Evolutionary conservation across 1,140 invertebrate genomes (phyloP).

Genomic region (Microplitis mediator): DNA sequence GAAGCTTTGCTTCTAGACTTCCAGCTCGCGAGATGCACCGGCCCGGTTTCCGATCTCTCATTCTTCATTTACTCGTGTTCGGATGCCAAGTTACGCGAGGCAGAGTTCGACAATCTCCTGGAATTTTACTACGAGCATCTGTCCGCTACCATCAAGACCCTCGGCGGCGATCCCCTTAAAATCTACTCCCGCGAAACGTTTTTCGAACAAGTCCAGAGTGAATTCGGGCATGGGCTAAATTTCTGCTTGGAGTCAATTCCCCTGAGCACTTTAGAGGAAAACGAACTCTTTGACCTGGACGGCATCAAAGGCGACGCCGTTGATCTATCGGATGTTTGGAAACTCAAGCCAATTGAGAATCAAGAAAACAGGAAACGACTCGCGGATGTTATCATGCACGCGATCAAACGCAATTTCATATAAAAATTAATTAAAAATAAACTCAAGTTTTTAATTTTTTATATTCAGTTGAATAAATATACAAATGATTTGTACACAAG

Average conservation of each 20-base stretch:
- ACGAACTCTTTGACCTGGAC: conserved; percentile 69
- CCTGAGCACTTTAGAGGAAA: conserved; percentile 65
- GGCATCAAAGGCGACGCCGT: conserved; percentile 58
- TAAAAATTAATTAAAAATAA: conserved; percentile 39
- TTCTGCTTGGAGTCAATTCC: conserved; percentile 71
- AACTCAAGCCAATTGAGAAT: conserved; percentile 43
- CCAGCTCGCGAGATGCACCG: conserved; percentile 68
- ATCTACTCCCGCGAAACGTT: conserved; percentile 65
- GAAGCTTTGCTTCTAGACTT: conserved; percentile 72
- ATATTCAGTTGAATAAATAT: conserved; percentile 21
- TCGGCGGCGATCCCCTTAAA: conserved; percentile 67
- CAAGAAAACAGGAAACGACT: conserved; percentile 63
- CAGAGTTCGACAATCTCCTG: conserved; percentile 66
- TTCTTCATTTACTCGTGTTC: conserved; percentile 72
- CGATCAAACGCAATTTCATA: conserved; percentile 68
- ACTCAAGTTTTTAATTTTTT: conserved; percentile 3
- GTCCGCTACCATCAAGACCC: conserved; percentile 60
- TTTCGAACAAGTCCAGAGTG: conserved; percentile 62
- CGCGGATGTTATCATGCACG: conserved; percentile 69
- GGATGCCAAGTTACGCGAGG: conserved; percentile 62
- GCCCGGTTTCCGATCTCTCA: conserved; percentile 67
- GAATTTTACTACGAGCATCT: conserved; percentile 66
- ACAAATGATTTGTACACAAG: not conserved
- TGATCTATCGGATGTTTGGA: conserved; percentile 51
- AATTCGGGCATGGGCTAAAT: conserved; percentile 66